A percentile compares a stretch with the other conserved stretches of the same genome.
Conservation (phyloP, 2,113 vertebrate genomes). For the Perognathus longimembris region DNA sequence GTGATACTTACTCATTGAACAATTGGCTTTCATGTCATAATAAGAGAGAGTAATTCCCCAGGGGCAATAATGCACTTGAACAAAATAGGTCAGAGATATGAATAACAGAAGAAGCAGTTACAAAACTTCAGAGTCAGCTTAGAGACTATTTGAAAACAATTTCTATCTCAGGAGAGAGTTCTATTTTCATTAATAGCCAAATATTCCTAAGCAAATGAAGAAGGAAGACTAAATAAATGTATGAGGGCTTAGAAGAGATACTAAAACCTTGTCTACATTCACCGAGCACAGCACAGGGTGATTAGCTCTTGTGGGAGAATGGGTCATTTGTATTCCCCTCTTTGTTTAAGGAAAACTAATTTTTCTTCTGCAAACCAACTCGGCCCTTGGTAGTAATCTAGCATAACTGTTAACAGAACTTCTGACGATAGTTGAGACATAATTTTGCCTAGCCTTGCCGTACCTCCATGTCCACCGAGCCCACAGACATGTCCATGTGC, state of each 20-base stretch:
- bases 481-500: not conserved
- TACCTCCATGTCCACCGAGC: not conserved
- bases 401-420: not conserved
- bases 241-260: not conserved
- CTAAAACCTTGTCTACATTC: not conserved
- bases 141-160: constrained; percentile 62
- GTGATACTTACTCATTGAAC: constrained; percentile 59
- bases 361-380: constrained; percentile 36
- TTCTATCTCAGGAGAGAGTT: constrained; percentile 52
- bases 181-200: constrained; percentile 70
- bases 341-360: constrained; percentile 44
- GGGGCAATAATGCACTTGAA: constrained; percentile 34
- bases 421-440: not conserved
- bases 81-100: constrained; percentile 65
- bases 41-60: constrained; percentile 24
- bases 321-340: constrained; percentile 46
- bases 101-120: constrained; percentile 62
- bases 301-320: not conserved
- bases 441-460: not conserved
- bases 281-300: not conserved
- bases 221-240: constrained; percentile 5
- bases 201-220: constrained; percentile 51
- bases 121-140: constrained; percentile 60
- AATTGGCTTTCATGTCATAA: constrained; percentile 63
- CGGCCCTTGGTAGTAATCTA: not conserved